Conservation (phyloP, 2,113 vertebrate species). For the Cochlearius cochlearius region DNA sequence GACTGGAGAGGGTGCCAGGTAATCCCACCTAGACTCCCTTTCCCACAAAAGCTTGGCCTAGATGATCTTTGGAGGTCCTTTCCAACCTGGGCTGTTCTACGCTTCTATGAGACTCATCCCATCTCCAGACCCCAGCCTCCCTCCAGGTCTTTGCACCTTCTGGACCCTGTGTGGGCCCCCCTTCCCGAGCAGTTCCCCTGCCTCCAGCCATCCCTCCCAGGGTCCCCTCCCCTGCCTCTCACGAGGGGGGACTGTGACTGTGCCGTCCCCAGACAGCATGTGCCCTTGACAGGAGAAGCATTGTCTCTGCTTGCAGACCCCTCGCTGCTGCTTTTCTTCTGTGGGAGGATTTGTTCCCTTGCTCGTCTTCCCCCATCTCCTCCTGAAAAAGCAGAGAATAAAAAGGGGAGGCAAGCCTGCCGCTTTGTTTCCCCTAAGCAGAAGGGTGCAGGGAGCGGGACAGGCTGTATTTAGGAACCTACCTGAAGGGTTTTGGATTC, state of each 20-base stretch:
- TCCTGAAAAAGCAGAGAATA: not conserved
- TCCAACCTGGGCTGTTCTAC: not conserved
- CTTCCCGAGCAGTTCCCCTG: not conserved
- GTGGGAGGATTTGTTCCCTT: not conserved
- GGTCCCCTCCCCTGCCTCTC: not conserved
- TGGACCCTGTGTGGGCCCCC: not conserved
- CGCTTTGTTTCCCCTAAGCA: not conserved
- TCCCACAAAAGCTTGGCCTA: not conserved
- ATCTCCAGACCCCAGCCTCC: not conserved
- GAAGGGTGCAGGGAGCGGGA: not conserved
- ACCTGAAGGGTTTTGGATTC: not conserved
- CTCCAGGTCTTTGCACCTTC: not conserved
- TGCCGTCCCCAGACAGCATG: rapidly evolving
- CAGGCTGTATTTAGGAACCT: not conserved
- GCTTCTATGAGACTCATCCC: not conserved
- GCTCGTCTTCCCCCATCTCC: not conserved
- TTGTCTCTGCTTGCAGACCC: not conserved
- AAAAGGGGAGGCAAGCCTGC: not conserved
- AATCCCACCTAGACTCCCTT: not conserved
- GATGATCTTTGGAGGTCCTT: not conserved
- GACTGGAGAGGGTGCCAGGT: not conserved
- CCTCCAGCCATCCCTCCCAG: not conserved
- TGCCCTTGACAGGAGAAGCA: not conserved
- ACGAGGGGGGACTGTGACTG: not conserved
- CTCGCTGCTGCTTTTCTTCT: not conserved